A percentile compares a stretch with the other conserved stretches of the same genome.
phyloP scores from a whole-genome alignment of 2,888 invertebrate species.

The Callyntrura guangdongensis region DNA sequence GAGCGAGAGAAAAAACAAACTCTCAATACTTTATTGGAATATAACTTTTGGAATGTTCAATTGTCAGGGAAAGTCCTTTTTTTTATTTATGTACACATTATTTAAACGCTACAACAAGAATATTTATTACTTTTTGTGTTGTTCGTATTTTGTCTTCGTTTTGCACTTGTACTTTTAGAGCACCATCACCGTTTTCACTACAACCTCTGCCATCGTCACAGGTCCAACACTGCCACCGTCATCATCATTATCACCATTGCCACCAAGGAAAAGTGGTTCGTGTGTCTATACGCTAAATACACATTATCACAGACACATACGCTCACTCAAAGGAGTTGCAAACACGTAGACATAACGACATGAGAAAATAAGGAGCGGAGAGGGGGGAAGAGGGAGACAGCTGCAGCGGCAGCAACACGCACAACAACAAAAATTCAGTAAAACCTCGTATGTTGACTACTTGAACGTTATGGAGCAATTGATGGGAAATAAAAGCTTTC shows the following conservation, averaged over 20 bases:
- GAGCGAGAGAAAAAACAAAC: too few relatives aligned
- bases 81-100: background rate
- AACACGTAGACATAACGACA: background rate
- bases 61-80: background rate
- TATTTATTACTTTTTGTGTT: background rate
- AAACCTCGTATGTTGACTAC: slow-evolving; percentile 70
- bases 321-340: background rate
- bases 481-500: slow-evolving; percentile 78
- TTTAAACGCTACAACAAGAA: background rate
- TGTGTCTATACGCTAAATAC: slow-evolving; percentile 34
- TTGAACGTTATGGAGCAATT: slow-evolving; percentile 80
- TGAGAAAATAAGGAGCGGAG: too few relatives aligned
- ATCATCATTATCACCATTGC: background rate
- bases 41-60: slow-evolving; percentile 48
- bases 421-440: background rate
- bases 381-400: background rate
- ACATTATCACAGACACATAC: slow-evolving; percentile 10
- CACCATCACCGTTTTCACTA: slow-evolving; percentile 12
- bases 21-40: background rate
- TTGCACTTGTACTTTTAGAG: background rate
- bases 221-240: background rate
- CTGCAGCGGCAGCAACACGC: slow-evolving; percentile 41
- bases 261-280: slow-evolving; percentile 10
- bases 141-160: background rate
- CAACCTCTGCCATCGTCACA: background rate